Base-by-base conservation (phyloP, 2,888 invertebrate genomes). In the Synanthedon vespiformis region DNA sequence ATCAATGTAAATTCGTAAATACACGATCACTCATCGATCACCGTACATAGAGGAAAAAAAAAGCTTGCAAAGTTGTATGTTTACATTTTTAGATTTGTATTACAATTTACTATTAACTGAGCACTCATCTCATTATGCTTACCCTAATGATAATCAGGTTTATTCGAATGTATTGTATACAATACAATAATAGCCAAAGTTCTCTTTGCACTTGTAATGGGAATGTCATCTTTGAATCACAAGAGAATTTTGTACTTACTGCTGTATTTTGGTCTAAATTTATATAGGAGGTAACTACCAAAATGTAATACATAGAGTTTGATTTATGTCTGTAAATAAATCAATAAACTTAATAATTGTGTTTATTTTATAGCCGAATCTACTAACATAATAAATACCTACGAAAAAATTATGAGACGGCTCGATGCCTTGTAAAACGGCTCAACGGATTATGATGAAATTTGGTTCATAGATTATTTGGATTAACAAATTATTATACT, bases 241-340 rank as follows among this genome's bases (percentile, higher is more conserved):
- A 56, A 56, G 76, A 72, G 74, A 77, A 75, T 77, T 80, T 74
- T 77, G 73, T 69, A 68, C 62, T 62, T 70, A 68, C 69, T 68
- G 67, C 69, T 72, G 68, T 77, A 78, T 72, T 77, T 80, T 74
- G 74, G 77, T 79, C 72, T 74, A 74, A 79, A 74, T 74, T 67
- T 72, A 71, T 68, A 70, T 72, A 67, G 68, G 76, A 74, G 70
- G 76, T 74, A 69, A 75, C 70, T 73, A 70, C 69, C 71, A 68
- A 78, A 77, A 72, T 72, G 58, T 70, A 72, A 77, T 76, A 77
- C 72, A 76, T 77, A 80, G 83, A 81, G 83, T 80, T 83, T 84
- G 74, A 80, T 76, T 79, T 82, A 84, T 85, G 84, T 84, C 85
- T 88, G 88, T 88, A 88, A 88, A 88, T 88, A 88, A 87, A 88